phyloP scores from a whole-genome alignment of 2,797 vertebrate genomes.

The Psittacula derbiana region DNA sequence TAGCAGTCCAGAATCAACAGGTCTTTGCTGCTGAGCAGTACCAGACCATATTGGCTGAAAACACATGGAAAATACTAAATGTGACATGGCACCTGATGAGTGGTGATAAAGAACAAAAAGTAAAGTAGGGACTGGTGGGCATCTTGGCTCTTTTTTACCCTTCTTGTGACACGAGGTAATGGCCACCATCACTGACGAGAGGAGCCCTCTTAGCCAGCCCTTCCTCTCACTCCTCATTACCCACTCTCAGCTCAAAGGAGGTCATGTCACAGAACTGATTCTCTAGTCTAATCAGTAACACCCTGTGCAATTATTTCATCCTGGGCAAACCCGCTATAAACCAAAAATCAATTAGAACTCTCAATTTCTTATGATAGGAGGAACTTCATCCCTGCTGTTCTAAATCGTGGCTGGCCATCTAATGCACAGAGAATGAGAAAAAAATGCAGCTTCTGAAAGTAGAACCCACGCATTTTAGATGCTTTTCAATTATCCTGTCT shows the following conservation, averaged over 20 bases:
- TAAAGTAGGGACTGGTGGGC: neutral
- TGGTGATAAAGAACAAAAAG: conserved; percentile 30
- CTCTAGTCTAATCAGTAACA: neutral
- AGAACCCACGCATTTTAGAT: neutral
- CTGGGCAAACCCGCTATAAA: neutral
- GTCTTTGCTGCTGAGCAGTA: conserved; percentile 47
- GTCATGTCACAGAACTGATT: neutral
- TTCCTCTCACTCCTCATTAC: neutral
- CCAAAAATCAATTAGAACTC: neutral
- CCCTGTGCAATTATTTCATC: neutral
- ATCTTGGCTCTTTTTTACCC: neutral
- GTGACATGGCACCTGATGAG: conserved; percentile 16
- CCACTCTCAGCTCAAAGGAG: neutral
- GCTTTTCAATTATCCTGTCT: neutral
- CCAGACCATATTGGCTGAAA: conserved; percentile 30
- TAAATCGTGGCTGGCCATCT: neutral
- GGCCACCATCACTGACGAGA: neutral
- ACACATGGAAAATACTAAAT: conserved; percentile 49
- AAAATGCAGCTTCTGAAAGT: neutral
- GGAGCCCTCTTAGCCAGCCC: neutral
- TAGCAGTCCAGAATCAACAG: conserved; percentile 76
- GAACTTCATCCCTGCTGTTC: neutral
- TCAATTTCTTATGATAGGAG: neutral
- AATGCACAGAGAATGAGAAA: neutral
- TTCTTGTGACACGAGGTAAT: neutral